These are phyloP conservation scores for Biston stratarius DNA, from an alignment of 2,888 invertebrate species.

Conservation along the genomic window DNA sequence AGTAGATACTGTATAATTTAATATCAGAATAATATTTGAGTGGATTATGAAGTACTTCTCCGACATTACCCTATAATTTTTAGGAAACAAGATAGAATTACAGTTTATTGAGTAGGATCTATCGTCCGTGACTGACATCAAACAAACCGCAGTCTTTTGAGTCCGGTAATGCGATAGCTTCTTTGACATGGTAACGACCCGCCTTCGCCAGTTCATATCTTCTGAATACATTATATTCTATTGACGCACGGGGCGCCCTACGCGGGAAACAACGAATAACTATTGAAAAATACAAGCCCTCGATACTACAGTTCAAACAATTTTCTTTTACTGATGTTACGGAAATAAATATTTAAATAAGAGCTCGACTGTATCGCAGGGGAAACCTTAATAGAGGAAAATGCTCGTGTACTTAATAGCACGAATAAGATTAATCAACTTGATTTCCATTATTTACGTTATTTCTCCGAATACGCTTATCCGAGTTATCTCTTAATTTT, in stretches of 20 bases:
- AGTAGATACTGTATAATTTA: constrained; percentile 1
- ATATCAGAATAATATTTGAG: neutral
- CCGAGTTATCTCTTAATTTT: constrained; percentile 25
- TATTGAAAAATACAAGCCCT: constrained; percentile 64
- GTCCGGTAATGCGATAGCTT: constrained; percentile 81
- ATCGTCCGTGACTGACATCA: constrained; percentile 68
- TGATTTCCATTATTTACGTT: constrained; percentile 32
- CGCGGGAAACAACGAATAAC: constrained; percentile 53
- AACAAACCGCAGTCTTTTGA: constrained; percentile 81
- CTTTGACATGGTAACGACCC: constrained; percentile 84
- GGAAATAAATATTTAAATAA: constrained; percentile 41
- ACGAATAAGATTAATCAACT: constrained; percentile 32
- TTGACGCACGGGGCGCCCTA: constrained; percentile 56
- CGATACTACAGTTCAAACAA: constrained; percentile 38
- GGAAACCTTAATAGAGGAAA: constrained; percentile 35
- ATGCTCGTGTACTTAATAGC: constrained; percentile 25
- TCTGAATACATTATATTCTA: constrained; percentile 78
- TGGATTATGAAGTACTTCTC: constrained; percentile 12
- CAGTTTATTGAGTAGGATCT: constrained; percentile 59
- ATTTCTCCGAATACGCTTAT: constrained; percentile 21
- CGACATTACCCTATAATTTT: constrained; percentile 32
- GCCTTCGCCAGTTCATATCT: constrained; percentile 65
- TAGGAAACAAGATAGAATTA: constrained; percentile 51
- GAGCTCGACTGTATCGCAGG: constrained; percentile 36
- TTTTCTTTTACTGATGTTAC: constrained; percentile 42